Base-by-base conservation (phyloP, 2,888 invertebrate species). In the Drosophila histrio region DNA sequence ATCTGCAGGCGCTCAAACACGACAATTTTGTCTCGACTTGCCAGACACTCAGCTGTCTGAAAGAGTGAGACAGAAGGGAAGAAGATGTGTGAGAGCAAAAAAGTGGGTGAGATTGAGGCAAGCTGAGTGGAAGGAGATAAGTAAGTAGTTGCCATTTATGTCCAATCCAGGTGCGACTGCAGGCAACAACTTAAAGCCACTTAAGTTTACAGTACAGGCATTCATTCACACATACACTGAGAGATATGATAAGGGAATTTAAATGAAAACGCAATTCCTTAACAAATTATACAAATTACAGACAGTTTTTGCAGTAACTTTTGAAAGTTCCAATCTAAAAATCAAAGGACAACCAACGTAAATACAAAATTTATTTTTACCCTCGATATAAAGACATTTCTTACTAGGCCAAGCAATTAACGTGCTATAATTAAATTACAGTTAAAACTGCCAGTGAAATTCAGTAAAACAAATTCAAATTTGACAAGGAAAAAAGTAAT, bases 101-200 rank as follows among this genome's bases (percentile, higher is more conserved):
- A 6, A 11, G 26, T 28, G 15, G 24, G 21, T 49, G 36, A 3
- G 0, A 22, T 28, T 11, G 2, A 5, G 19, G 7, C 8, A 26
- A 36, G 15, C 21, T 17, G 21, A 19, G 38, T n/a, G 32, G 56
- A 13, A 13, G 15, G 9, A 41, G 36, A 57, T 50, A 65, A 54
- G 54, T 61, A 58, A 67, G 67, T 58, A 67, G 49, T 54, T 59
- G 38, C 49, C 73, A 77, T 72, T 75, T 60, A 39, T 44, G 38
- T 47, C 64, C 52, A 63, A 70, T 53, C 41, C 69, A 63, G 71
- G 71, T 62, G 56, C 39, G 49, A 47, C 41, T 28, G 36, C 47
- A 70, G 57, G 57, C 43, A 30, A 41, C 44, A 36, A 50, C 44
- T 56, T 59, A 46, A 59, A 54, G 53, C 34, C 38, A 56, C 65